Evolutionary conservation across 2,797 vertebrate species (phyloP), one percentile per base, ranked within the genome.

Genomic region (Coranthus polyacanthus): DNA sequence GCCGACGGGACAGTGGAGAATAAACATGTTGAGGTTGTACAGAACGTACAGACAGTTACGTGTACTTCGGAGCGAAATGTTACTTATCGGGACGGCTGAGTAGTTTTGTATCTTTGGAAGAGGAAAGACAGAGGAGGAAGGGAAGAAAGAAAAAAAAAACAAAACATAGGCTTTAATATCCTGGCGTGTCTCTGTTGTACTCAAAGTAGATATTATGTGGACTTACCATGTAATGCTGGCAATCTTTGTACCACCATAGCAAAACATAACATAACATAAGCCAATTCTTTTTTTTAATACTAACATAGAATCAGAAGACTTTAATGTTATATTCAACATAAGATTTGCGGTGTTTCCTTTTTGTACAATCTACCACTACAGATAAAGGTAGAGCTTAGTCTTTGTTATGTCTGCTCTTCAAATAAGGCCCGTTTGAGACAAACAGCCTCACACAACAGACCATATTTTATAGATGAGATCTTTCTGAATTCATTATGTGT

Each of bases 1-100:
- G 62, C 75, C 37, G 62, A 80, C 84, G 88, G 89, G 89, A 89
- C 89, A 86, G 86, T 65, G 42, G 1, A 3, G 78, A 58, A 43
- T 60, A 61, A 65, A 75, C 82, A 81, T 78, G 73, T 36, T 74
- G 74, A 29, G 75, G 66, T 68, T 68, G 66, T 63, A 64, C 72
- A 56, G 63, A 59, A 41, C 24, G 50, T 75, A 29, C 53, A 56
- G 34, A 38, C 60, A 44, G 47, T 36, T 46, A 22, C 12, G 17
- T 54, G 34, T 15, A 44, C 45, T 68, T 26, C 24, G 18, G 1
- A 43, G 65, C 50, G 38, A 6, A 34, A 2, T 12, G 20, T 3
- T 24, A 9, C 16, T 26, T 1, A 36, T 32, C 3, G 8, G 20
- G 58, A 12, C 58, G 64, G 11, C 34, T 66, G 11, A 3, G 24